Evolutionary conservation across 2,113 vertebrate genomes (phyloP).

Genomic region (Cyprinodon brontotheroides): DNA sequence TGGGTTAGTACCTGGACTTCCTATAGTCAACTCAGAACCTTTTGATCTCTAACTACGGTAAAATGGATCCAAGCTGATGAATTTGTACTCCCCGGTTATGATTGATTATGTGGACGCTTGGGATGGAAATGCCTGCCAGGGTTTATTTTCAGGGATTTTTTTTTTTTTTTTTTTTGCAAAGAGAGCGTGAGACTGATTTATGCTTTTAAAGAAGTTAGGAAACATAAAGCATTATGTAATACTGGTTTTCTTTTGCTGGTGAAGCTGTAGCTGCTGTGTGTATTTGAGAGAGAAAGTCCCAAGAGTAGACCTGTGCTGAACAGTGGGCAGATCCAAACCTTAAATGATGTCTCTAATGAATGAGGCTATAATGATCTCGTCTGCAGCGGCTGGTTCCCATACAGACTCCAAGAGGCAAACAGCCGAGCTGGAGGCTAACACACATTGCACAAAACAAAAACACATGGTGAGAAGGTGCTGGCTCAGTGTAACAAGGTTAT

Average conservation of each 20-base stretch:
- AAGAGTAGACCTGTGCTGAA: slow-evolving; percentile 41
- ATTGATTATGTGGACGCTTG: slow-evolving; percentile 70
- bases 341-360: slow-evolving; percentile 82
- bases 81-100: slow-evolving; percentile 73
- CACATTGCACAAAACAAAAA: slow-evolving; percentile 80
- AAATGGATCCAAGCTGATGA: slow-evolving; percentile 81
- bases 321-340: slow-evolving; percentile 80
- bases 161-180: slow-evolving; percentile 24
- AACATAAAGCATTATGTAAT: background rate
- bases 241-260: background rate
- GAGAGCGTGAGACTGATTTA: slow-evolving; percentile 25
- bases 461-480: slow-evolving; percentile 70
- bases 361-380: slow-evolving; percentile 77
- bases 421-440: slow-evolving; percentile 47
- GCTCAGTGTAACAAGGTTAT: slow-evolving; percentile 1
- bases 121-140: slow-evolving; percentile 71
- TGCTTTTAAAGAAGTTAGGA: background rate
- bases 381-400: slow-evolving; percentile 74
- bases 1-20: slow-evolving; percentile 85
- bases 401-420: slow-evolving; percentile 46
- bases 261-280: background rate
- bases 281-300: slow-evolving; percentile 17
- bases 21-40: slow-evolving; percentile 79
- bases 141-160: slow-evolving; percentile 57
- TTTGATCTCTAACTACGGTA: slow-evolving; percentile 78